phyloP scores from a whole-genome alignment of 2,797 vertebrate species.

The Presbytis comata region DNA sequence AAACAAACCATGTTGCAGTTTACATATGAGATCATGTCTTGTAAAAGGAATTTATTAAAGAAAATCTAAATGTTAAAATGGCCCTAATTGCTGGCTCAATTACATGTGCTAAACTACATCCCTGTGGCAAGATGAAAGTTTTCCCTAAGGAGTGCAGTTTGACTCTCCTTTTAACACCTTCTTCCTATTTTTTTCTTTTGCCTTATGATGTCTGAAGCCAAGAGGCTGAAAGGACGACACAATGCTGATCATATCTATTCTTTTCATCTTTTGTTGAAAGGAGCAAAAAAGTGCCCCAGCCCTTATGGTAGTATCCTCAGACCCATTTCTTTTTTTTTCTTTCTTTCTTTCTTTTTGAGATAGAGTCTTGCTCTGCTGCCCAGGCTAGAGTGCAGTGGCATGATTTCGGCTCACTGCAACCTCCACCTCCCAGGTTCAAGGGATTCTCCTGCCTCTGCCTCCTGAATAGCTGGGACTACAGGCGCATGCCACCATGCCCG shows the following conservation, averaged over 20 bases:
- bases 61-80: slow-evolving; percentile 26
- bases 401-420: no score
- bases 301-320: background rate
- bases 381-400: no score
- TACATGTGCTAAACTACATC: background rate
- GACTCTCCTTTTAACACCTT: slow-evolving; percentile 16
- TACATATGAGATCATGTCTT: background rate
- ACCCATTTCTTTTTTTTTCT: no score
- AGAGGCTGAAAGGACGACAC: background rate
- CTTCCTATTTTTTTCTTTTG: slow-evolving; percentile 28
- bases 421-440: no score
- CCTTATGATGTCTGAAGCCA: background rate
- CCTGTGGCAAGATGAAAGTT: slow-evolving; percentile 1
- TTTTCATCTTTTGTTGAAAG: slow-evolving; percentile 9
- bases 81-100: background rate
- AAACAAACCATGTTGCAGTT: background rate
- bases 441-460: no score
- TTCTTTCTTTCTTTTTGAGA: no score
- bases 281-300: background rate
- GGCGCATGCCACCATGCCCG: no score
- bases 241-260: background rate
- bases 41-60: slow-evolving; percentile 11
- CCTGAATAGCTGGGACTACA: no score
- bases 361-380: no score
- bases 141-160: background rate